Evolutionary conservation across 2,888 invertebrate species (phyloP), one percentile per base, ranked within the genome.

Genomic region (Sepiola atlantica): DNA sequence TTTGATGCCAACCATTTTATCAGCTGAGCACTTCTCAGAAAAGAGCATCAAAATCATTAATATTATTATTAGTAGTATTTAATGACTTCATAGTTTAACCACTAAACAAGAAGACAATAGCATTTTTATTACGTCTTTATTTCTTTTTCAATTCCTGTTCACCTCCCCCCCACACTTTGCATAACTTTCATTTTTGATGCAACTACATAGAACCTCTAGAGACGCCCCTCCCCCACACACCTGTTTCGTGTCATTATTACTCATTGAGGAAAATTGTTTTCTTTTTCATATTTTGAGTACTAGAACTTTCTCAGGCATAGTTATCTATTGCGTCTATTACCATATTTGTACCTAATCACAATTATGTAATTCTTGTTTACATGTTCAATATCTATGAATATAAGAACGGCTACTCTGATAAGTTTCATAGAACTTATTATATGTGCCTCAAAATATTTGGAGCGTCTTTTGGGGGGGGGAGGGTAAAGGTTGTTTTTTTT

Each of bases 331-430:
- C n/a, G 4, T 32, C n/a, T 32, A 3, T 77, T 77, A 77, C 77
- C 77, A 77, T 77, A 77, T 77, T 77, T 77, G 77, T 77, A 77
- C 77, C n/a, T n/a, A 32, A 77, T 77, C 77, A 77, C 77, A 77
- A 12, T 77, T 77, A 28, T 77, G 24, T 61, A 28, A 1, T 77
- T 28, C 28, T 77, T 28, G 24, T 77, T 77, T 77, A 8, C 77
- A 77, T 28, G 28, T 77, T 77, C 77, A 77, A 77, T 77, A 28
- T 10, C 77, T 77, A 8, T 28, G 28, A n/a, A 77, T 14, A 77
- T 3, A 77, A 28, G 28, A 77, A 28, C 28, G 2, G 28, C 28
- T 12, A 61, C 10, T 28, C 28, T 77, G 6, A 24, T 28, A 12
- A 28, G n/a, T 45, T 77, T 77, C 77, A 77, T 6, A 77, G 28